Conservation (phyloP, 2,113 vertebrate genomes). For the Sinocyclocheilus rhinocerous region DNA sequence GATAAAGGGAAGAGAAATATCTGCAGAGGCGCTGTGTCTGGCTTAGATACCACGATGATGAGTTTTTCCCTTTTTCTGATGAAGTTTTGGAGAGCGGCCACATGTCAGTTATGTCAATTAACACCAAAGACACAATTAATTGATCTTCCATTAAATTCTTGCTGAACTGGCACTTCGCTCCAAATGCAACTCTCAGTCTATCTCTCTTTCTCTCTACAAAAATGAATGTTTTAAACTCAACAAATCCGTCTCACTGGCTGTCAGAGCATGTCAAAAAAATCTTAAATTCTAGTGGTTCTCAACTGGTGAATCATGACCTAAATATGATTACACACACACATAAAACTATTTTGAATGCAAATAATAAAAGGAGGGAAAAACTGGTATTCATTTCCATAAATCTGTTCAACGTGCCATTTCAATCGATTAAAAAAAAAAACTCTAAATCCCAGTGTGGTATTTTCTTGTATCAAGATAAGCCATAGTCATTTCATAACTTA, state of each 20-base stretch:
- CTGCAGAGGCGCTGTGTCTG: background rate
- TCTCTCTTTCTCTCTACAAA: background rate
- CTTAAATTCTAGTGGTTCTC: background rate
- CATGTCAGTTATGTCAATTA: slow-evolving; percentile 61
- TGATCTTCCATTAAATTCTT: slow-evolving; percentile 52
- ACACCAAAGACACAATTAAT: slow-evolving; percentile 47
- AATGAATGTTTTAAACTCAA: background rate
- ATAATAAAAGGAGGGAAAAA: background rate
- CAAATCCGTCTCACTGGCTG: background rate
- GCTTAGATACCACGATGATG: background rate
- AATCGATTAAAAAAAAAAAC: too few relatives aligned
- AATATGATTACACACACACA: background rate
- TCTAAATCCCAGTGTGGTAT: background rate
- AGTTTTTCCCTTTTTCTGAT: slow-evolving; percentile 21
- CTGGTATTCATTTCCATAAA: background rate
- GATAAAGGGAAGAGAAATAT: slow-evolving; percentile 1
- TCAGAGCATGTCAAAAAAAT: background rate
- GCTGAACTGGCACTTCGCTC: slow-evolving; percentile 41
- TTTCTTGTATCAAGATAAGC: background rate
- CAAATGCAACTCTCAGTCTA: background rate
- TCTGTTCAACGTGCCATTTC: too few relatives aligned
- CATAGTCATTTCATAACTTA: background rate
- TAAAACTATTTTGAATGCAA: too few relatives aligned
- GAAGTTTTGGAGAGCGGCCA: slow-evolving; percentile 42
- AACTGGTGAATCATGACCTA: background rate